These are phyloP conservation scores for Porites lobata DNA, from an alignment of 92 coral and sea anemone species.

Conservation along the genomic window DNA sequence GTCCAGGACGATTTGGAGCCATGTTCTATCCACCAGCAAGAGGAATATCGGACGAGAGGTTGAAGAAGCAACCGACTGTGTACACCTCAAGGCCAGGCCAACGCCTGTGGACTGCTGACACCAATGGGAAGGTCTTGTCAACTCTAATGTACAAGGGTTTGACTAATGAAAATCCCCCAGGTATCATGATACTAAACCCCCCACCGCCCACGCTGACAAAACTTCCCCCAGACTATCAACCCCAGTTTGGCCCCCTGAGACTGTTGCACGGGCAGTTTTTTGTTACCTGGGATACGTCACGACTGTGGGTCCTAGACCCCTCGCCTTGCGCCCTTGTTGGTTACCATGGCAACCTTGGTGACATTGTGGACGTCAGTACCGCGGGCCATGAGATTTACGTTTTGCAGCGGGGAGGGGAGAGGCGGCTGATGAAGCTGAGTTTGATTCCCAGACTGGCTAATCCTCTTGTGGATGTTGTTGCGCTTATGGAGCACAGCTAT, in stretches of 20 bases:
- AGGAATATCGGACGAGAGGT: slow-evolving; percentile 35
- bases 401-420: slow-evolving; percentile 79
- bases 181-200: slow-evolving; percentile 74
- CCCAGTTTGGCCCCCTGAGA: slow-evolving; percentile 84
- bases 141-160: slow-evolving; percentile 94
- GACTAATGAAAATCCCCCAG: slow-evolving; percentile 87
- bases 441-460: slow-evolving; percentile 83
- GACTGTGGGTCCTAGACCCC: slow-evolving; percentile 93
- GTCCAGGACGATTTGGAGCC: slow-evolving; percentile 82
- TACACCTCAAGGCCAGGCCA: slow-evolving; percentile 89
- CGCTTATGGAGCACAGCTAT: slow-evolving; percentile 36
- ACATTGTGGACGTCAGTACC: slow-evolving; percentile 86
- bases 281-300: slow-evolving; percentile 87
- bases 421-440: slow-evolving; percentile 73
- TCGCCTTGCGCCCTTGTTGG: slow-evolving; percentile 88
- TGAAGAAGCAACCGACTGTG: slow-evolving; percentile 30
- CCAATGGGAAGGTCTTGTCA: slow-evolving; percentile 86
- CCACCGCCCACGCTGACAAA: slow-evolving; percentile 41
- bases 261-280: slow-evolving; percentile 88
- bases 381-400: slow-evolving; percentile 93
- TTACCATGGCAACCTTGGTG: slow-evolving; percentile 83
- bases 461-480: slow-evolving; percentile 69
- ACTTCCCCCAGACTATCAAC: slow-evolving; percentile 55
- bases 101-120: slow-evolving; percentile 91
- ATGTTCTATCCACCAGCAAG: slow-evolving; percentile 88